Evolutionary conservation across 1,140 invertebrate genomes (phyloP).

Genomic region (Globodera rostochiensis): DNA sequence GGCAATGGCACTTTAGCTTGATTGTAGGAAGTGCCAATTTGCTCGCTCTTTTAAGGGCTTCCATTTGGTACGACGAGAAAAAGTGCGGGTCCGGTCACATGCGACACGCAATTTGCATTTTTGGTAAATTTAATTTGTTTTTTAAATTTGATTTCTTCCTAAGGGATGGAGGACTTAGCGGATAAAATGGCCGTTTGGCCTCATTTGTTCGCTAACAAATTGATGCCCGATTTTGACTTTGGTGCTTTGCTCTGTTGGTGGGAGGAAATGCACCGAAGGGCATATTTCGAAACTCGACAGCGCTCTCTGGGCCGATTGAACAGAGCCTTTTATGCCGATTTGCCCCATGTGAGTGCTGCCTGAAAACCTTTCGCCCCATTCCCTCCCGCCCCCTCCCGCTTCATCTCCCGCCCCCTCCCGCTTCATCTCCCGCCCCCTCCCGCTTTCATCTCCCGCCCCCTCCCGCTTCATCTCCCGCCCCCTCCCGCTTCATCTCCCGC

Average conservation of each 20-base stretch:
- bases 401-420: background rate
- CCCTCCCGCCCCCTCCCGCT: background rate
- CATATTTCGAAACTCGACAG: background rate
- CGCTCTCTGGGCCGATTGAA: conserved; percentile 4
- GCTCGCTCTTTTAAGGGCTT: background rate
- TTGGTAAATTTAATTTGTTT: background rate
- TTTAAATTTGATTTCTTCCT: background rate
- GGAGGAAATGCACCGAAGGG: conserved; percentile 28
- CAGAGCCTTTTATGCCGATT: conserved; percentile 13
- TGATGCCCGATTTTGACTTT: conserved; percentile 33
- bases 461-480: too few relatives aligned
- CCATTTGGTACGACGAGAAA: conserved; percentile 21
- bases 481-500: background rate
- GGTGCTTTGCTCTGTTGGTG: conserved; percentile 33
- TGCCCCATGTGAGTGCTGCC: conserved; percentile 14
- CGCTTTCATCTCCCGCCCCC: background rate
- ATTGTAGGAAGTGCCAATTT: conserved; percentile 3
- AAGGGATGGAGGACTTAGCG: conserved; percentile 3
- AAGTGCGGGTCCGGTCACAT: conserved; percentile 21
- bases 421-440: background rate
- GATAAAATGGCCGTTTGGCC: conserved; percentile 5
- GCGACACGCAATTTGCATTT: conserved; percentile 19
- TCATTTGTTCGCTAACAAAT: conserved; percentile 32
- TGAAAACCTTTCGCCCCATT: background rate
- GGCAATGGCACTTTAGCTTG: background rate